Base-by-base conservation (phyloP, 2,797 vertebrate species). In the Rhynchonycteris naso region DNA sequence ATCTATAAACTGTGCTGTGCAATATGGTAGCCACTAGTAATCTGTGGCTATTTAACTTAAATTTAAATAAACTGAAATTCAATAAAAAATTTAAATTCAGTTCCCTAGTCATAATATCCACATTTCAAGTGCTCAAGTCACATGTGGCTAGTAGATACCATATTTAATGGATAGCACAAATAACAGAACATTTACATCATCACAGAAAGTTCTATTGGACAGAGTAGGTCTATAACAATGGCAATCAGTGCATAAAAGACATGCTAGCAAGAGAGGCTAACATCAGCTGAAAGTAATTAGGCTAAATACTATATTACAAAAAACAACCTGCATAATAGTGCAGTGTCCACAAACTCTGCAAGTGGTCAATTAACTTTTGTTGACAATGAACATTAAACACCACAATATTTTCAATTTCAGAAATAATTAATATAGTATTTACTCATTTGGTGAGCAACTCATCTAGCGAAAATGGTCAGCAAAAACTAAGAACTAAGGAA, bases 81-180 rank as follows among this genome's bases (percentile, higher is more conserved):
- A 91, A 88, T 65, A 92, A 78, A 95, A 95, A 96, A 54, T 88
- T 95, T 93, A 26, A 95, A 87, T 72, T 93, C 66, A 58, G 30
- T 68, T 94, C 66, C 65, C 54, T 30, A 61, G 22, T 18, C 82
- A 93, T 26, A 76, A 28, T 58, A 89, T 87, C 30, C 74, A 80
- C 22, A 75, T 94, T 93, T 83, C 52, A 95, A 74, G 58, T 80
- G 38, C 38, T 93, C 35, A 58, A 88, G 75, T 61, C 47, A 94
- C 24, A 30, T 90, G 24, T 76, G 47, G 50, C 47, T 92, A 76
- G 28, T 22, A 54, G 33, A 66, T 88, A 90, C 13, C 21, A 4
- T 33, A 87, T 72, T 84, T 81, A 93, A 0, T 81, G 26, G 18
- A 81, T 24, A 94, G 26, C 35, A 88, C 21, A 93, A n/a, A 87